Conservation (phyloP, 35 echinoderm and acorn worm species). For the Hemicentrotus pulcherrimus region DNA sequence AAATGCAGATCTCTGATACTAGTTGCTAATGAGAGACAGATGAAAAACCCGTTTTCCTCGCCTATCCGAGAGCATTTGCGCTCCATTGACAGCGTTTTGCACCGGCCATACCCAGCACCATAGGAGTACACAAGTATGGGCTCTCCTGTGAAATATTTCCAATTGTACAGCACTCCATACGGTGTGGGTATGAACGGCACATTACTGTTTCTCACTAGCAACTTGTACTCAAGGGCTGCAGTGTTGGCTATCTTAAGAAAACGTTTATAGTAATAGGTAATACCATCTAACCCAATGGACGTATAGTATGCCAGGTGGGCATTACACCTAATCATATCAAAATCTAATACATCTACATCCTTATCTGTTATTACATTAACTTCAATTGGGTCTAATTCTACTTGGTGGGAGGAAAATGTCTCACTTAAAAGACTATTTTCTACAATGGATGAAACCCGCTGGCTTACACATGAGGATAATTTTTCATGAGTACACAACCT, state of each 20-base stretch:
- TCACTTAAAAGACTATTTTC: not conserved
- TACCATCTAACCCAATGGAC: too few species aligned
- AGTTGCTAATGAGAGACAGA: too few species aligned
- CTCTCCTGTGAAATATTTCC: not conserved
- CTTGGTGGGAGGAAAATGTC: not conserved
- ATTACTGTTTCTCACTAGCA: not conserved
- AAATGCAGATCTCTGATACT: too few species aligned
- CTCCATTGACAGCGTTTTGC: too few species aligned
- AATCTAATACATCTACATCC: not conserved
- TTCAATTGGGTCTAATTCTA: not conserved
- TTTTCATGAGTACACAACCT: not conserved
- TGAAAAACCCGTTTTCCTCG: too few species aligned
- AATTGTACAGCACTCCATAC: not conserved
- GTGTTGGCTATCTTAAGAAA: not conserved
- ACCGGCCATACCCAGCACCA: too few species aligned
- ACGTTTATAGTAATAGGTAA: not conserved
- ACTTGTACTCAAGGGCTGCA: not conserved
- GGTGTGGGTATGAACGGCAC: not conserved
- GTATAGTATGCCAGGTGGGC: not conserved
- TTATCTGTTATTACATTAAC: not conserved
- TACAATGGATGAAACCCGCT: not conserved
- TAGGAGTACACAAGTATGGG: not conserved
- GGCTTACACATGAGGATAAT: not conserved
- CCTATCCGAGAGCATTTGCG: too few species aligned
- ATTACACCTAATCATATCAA: not conserved